These are phyloP conservation scores for Peromyscus attwateri DNA, from an alignment of 2,797 vertebrate genomes.

Conservation along the genomic window DNA sequence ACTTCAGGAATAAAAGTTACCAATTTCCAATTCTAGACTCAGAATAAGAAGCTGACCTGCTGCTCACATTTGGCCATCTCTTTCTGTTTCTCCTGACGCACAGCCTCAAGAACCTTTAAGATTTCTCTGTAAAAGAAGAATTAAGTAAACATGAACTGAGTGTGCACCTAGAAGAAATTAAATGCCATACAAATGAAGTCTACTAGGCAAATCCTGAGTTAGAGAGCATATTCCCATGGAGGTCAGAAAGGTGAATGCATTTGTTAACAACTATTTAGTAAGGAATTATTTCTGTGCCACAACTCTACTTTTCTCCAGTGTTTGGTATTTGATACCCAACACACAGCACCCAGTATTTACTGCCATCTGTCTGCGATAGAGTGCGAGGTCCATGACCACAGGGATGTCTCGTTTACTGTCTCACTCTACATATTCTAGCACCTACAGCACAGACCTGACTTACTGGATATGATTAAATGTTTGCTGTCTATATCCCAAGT, in stretches of 20 bases:
- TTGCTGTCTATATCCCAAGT: not conserved
- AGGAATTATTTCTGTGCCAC: not conserved
- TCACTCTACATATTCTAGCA: not conserved
- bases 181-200: not conserved
- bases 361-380: not conserved
- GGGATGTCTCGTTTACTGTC: not conserved
- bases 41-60: slow-evolving; percentile 88
- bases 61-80: slow-evolving; percentile 90
- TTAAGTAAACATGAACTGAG: not conserved
- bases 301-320: not conserved
- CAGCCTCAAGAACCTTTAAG: slow-evolving; percentile 90
- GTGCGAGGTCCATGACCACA: not conserved
- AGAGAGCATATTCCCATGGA: not conserved
- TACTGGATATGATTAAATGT: not conserved
- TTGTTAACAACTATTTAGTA: not conserved
- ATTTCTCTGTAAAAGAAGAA: slow-evolving; percentile 91
- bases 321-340: not conserved
- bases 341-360: not conserved
- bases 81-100: slow-evolving; percentile 91
- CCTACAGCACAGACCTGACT: not conserved
- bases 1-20: not conserved
- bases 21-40: not conserved
- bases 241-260: not conserved
- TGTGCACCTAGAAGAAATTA: not conserved
- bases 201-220: not conserved